A percentile compares a stretch with the other conserved stretches of the same genome.
Evolutionary conservation across 1,140 invertebrate species (phyloP).

Genomic region (Eueides isabella): DNA sequence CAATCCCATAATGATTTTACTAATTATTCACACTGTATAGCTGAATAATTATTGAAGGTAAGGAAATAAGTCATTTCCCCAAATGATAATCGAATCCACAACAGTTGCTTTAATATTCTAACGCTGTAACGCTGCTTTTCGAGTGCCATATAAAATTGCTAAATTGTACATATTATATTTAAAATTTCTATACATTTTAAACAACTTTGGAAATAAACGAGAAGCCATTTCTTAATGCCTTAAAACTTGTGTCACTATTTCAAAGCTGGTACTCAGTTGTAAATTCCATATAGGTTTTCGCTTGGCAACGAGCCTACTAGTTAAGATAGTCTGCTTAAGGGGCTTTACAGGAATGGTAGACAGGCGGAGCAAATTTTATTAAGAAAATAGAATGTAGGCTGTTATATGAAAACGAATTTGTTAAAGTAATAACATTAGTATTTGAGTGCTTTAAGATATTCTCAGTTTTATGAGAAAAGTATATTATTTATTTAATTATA

Average conservation of each 20-base stretch:
- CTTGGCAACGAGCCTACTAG: slow-evolving; percentile 17
- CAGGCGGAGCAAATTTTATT: slow-evolving; percentile 10
- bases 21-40: too few species aligned
- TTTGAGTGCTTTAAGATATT: background rate
- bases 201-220: background rate
- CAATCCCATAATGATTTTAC: too few species aligned
- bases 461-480: too few species aligned
- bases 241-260: slow-evolving; percentile 1
- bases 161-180: too few species aligned
- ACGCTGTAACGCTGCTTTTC: too few species aligned
- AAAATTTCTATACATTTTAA: too few species aligned
- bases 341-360: slow-evolving; percentile 16
- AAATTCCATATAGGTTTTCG: slow-evolving; percentile 18
- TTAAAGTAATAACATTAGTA: background rate
- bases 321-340: slow-evolving; percentile 16
- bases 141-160: too few species aligned
- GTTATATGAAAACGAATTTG: background rate
- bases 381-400: slow-evolving; percentile 12
- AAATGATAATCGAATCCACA: too few species aligned
- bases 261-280: slow-evolving; percentile 12
- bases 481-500: too few species aligned
- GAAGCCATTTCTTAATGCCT: background rate
- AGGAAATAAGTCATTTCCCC: too few species aligned
- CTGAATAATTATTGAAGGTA: too few species aligned
- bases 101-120: background rate